A percentile compares a stretch with the other conserved stretches of the same genome.
Evolutionary conservation across 2,113 vertebrate genomes (phyloP).

Genomic region (Vicugna pacos): DNA sequence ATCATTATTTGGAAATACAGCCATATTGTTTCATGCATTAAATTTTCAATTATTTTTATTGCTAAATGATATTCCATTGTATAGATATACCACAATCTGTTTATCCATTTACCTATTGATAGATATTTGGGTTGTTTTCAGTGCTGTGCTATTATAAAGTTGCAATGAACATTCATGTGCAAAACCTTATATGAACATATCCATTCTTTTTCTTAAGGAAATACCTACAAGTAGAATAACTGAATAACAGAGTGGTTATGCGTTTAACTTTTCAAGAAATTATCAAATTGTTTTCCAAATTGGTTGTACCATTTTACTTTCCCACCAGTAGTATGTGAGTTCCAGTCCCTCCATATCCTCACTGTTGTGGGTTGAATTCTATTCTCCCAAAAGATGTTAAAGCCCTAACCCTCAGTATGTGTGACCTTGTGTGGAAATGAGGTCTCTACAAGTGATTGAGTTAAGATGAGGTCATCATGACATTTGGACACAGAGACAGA

Average conservation of each 20-base stretch:
- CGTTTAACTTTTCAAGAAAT: slow-evolving; percentile 27
- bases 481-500: not conserved
- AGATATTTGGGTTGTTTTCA: not conserved
- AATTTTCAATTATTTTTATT: not conserved
- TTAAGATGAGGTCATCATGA: not conserved
- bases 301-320: not conserved
- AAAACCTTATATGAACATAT: not conserved
- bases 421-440: not conserved
- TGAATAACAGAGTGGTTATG: not conserved
- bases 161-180: not conserved
- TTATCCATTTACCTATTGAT: slow-evolving; percentile 20
- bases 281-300: not conserved
- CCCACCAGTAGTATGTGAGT: not conserved
- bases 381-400: not conserved
- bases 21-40: not conserved
- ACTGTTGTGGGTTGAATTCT: not conserved
- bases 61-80: not conserved
- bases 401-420: not conserved
- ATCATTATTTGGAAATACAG: slow-evolving; percentile 35
- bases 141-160: not conserved
- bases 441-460: not conserved
- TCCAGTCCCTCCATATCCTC: not conserved
- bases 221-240: not conserved
- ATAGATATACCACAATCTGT: not conserved
- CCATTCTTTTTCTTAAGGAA: slow-evolving; percentile 47